phyloP scores from a whole-genome alignment of 2,113 vertebrate genomes.

The Felis chaus region DNA sequence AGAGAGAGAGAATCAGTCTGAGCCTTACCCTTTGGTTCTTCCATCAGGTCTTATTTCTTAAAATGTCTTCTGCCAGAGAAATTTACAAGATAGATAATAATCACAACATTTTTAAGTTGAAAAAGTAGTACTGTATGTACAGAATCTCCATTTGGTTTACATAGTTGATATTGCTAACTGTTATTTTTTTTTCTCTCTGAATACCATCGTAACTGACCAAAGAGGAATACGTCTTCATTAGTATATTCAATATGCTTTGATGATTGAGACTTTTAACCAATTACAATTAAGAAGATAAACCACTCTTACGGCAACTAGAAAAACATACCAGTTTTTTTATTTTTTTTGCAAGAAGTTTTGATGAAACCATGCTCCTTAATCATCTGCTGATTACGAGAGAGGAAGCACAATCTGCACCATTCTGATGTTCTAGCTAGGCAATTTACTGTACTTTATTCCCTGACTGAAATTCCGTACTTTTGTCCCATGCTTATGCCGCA shows the following conservation, averaged over 20 bases:
- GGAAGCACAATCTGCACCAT: constrained; percentile 52
- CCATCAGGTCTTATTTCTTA: neutral
- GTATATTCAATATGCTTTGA: neutral
- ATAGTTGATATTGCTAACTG: neutral
- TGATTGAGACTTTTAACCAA: constrained; percentile 51
- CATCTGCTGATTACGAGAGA: constrained; percentile 65
- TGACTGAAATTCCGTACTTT: constrained; percentile 64
- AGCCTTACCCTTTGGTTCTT: neutral
- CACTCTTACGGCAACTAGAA: constrained; percentile 60
- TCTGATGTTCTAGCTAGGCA: constrained; percentile 68
- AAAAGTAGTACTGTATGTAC: neutral
- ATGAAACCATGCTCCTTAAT: constrained; percentile 78
- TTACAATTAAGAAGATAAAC: constrained; percentile 66
- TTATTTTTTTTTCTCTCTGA: neutral
- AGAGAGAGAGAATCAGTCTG: neutral
- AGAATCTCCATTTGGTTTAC: neutral
- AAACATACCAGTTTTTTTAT: constrained; percentile 47
- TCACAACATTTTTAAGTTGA: neutral
- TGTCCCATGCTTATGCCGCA: constrained; percentile 39
- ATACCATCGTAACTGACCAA: neutral
- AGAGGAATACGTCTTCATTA: neutral
- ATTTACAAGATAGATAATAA: neutral
- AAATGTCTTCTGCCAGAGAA: neutral
- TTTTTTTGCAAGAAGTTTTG: constrained; percentile 58
- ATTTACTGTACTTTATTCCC: constrained; percentile 73